A percentile compares a stretch with the other conserved stretches of the same genome.
Conservation (phyloP, 2,888 invertebrate genomes). For the Aethes cnicana region DNA sequence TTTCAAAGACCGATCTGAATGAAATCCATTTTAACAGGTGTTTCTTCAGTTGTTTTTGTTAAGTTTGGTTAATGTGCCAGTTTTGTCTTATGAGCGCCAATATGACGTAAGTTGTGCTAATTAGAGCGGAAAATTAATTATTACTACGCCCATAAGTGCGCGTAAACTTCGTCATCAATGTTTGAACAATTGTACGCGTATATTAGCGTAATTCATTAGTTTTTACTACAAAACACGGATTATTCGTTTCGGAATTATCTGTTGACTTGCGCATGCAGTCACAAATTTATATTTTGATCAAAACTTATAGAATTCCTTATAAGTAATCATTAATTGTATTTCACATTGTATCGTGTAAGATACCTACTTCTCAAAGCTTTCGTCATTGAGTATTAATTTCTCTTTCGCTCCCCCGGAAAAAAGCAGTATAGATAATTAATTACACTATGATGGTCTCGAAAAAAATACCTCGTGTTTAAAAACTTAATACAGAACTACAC, state of each 20-base stretch:
- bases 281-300: no score
- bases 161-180: conserved; percentile 3
- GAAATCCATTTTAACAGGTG: conserved; percentile 20
- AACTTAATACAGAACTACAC: no score
- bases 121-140: conserved; percentile 26
- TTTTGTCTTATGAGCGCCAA: conserved; percentile 10
- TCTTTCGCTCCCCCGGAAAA: no score
- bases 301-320: no score
- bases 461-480: no score
- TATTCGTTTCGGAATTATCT: conserved; percentile 1
- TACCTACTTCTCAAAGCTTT: no score
- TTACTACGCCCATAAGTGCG: conserved; percentile 14
- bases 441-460: no score
- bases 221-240: not conserved
- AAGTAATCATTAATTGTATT: no score
- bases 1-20: conserved; percentile 9
- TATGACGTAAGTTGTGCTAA: conserved; percentile 11
- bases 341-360: no score
- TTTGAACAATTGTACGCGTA: conserved; percentile 14
- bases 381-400: no score
- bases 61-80: not conserved
- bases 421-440: no score
- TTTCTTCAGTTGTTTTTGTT: conserved; percentile 1
- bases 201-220: conserved; percentile 12
- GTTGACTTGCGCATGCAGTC: no score